Conservation (phyloP, 2,797 vertebrate genomes). For the Taeniopygia guttata region DNA sequence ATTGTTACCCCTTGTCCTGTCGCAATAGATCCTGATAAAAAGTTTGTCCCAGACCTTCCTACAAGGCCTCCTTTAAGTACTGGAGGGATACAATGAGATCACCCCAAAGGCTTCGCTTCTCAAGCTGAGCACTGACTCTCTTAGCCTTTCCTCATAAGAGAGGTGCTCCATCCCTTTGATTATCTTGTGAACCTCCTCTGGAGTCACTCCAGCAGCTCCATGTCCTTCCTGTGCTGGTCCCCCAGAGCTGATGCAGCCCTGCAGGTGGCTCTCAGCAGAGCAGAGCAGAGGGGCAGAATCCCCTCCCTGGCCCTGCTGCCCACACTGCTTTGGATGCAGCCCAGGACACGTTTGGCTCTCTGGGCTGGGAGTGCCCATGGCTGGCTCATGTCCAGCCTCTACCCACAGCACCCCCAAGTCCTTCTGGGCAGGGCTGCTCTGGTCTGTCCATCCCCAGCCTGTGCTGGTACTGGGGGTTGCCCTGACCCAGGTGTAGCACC, state of each 20-base stretch:
- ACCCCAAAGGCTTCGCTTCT: not conserved
- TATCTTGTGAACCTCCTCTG: fast-evolving
- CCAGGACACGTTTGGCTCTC: not conserved
- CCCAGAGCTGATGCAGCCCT: not conserved
- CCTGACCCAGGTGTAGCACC: fast-evolving
- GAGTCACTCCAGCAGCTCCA: not conserved
- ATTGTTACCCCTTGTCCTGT: fast-evolving
- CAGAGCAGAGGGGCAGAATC: not conserved
- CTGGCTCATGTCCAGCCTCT: not conserved
- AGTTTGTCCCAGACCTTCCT: not conserved
- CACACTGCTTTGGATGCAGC: not conserved
- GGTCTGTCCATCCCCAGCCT: not conserved
- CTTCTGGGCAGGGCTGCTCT: not conserved
- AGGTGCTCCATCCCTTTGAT: not conserved
- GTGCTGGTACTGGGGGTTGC: fast-evolving
- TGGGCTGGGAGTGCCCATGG: not conserved
- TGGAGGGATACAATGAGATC: not conserved
- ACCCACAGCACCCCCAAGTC: not conserved
- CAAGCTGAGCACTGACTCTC: not conserved
- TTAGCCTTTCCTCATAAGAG: not conserved
- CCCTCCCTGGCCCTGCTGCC: not conserved
- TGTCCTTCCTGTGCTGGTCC: not conserved
- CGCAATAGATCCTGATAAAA: fast-evolving
- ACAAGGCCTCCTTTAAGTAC: not conserved
- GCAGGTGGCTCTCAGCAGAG: not conserved